Evolutionary conservation across 2,888 invertebrate species (phyloP), one percentile per base, ranked within the genome.

Genomic region (Siphlonurus alternatus): DNA sequence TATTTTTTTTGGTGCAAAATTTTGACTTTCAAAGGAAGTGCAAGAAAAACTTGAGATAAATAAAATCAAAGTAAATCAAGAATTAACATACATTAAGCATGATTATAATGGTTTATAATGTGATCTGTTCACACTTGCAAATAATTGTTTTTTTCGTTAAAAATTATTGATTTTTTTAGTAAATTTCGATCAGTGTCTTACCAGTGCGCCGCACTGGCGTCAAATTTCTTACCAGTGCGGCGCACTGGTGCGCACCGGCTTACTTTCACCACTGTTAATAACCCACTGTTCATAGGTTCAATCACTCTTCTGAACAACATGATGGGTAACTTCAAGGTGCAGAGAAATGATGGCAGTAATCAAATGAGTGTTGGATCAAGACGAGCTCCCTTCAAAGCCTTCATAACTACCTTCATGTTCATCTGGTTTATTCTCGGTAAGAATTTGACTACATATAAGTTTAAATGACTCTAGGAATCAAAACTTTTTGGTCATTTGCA

Each of bases 371-470:
- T 23, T 19, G n/a, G 59, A 2, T 2, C 15, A n/a, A 25, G 22
- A 64, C 0, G 23, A 3, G 19, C 10, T 23, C 19, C 23, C 7
- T 23, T 18, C 24, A 59, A 60, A 61, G 53, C 79, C 1, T 70
- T 83, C 65, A 75, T 83, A 38, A 81, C 81, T 72, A 83, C 82
- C 71, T 85, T 86, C 71, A 80, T 85, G 75, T 74, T 84, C 59
- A 83, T 82, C 56, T 86, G 85, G 85, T 85, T 86, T 69, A 83
- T 86, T 68, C 81, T 85, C 66, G 86, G 86, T 83, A 73, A 75
- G 75, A 69, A 25, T 56, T 62, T 23, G 22, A 22, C 0, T n/a
- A 25, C 2, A 38, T 60, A 51, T 60, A n/a, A 53, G 53, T 15
- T n/a, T n/a, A 53, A 53, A 15, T 15, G 53, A 15, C 53, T 53